phyloP scores from a whole-genome alignment of 1,140 invertebrate genomes.

The Maconellicoccus hirsutus region DNA sequence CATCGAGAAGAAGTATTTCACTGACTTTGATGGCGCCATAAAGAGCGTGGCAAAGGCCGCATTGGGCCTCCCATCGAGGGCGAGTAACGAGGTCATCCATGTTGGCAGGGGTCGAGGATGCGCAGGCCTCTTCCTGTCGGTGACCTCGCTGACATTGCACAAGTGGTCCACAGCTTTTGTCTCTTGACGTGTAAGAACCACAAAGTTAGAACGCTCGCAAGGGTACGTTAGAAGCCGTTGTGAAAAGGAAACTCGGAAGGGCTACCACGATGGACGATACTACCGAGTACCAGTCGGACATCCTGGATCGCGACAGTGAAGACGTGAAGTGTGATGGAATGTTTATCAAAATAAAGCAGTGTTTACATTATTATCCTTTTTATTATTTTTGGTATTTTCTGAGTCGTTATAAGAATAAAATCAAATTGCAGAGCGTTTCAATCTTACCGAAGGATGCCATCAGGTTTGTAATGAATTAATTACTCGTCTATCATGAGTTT shows the following conservation, averaged over 20 bases:
- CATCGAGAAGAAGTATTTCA: neutral
- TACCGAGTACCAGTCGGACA: neutral
- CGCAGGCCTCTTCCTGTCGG: neutral
- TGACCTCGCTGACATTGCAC: neutral
- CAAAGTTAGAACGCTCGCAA: neutral
- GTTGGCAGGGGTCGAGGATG: neutral
- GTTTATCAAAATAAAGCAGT: too few relatives aligned
- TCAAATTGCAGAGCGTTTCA: too few relatives aligned
- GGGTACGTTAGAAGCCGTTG: neutral
- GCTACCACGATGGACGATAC: neutral
- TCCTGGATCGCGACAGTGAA: neutral
- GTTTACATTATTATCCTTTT: too few relatives aligned
- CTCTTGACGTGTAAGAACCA: neutral
- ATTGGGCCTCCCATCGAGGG: neutral
- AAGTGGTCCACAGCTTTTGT: neutral
- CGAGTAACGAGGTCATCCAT: neutral
- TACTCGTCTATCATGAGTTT: too few relatives aligned
- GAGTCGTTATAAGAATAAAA: too few relatives aligned
- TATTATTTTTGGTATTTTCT: too few relatives aligned
- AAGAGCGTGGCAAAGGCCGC: neutral
- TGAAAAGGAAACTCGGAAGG: neutral
- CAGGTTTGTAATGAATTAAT: too few relatives aligned
- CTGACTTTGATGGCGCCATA: neutral
- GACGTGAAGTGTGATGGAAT: too few relatives aligned
- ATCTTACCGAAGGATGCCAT: too few relatives aligned